Percentiles rank a stretch among this genome's conserved stretches.
These are phyloP conservation scores for Habrosyne pyritoides DNA, from an alignment of 2,888 invertebrate species.

Conservation along the genomic window DNA sequence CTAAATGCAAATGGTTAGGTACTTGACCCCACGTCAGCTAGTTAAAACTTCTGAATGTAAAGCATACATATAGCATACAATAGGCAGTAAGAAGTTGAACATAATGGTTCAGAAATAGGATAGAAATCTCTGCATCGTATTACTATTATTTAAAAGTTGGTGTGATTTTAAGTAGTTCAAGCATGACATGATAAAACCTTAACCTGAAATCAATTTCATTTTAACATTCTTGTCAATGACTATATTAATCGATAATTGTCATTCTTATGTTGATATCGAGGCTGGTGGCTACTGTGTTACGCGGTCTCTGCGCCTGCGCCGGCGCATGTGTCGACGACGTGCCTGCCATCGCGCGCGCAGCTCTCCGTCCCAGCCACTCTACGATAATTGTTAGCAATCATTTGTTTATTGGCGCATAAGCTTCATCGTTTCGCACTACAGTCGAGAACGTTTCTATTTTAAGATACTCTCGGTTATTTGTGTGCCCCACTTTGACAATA, in stretches of 20 bases:
- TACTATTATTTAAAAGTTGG: too few relatives aligned
- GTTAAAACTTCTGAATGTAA: too few relatives aligned
- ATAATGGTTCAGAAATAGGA: too few relatives aligned
- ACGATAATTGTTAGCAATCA: conserved; percentile 67
- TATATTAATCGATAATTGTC: conserved; percentile 30
- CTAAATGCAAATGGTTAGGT: neutral
- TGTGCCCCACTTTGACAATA: conserved; percentile 55
- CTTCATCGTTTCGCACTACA: conserved; percentile 60
- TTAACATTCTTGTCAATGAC: neutral
- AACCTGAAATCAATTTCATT: conserved; percentile 9
- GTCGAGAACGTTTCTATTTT: conserved; percentile 65
- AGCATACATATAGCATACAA: too few relatives aligned
- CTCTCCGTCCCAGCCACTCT: conserved; percentile 14
- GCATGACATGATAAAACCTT: conserved; percentile 13
- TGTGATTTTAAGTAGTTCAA: neutral
- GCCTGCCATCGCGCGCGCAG: neutral
- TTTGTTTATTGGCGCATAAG: conserved; percentile 68
- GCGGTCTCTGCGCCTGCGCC: conserved; percentile 27
- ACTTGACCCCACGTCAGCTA: neutral
- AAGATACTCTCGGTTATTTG: conserved; percentile 51
- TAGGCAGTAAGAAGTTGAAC: too few relatives aligned
- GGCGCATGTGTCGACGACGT: conserved; percentile 3
- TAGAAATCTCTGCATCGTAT: too few relatives aligned
- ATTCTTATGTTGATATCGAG: conserved; percentile 22
- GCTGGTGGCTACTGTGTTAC: conserved; percentile 42